Evolutionary conservation across 2,797 vertebrate genomes (phyloP).

Genomic region (Sitta carolinensis): DNA sequence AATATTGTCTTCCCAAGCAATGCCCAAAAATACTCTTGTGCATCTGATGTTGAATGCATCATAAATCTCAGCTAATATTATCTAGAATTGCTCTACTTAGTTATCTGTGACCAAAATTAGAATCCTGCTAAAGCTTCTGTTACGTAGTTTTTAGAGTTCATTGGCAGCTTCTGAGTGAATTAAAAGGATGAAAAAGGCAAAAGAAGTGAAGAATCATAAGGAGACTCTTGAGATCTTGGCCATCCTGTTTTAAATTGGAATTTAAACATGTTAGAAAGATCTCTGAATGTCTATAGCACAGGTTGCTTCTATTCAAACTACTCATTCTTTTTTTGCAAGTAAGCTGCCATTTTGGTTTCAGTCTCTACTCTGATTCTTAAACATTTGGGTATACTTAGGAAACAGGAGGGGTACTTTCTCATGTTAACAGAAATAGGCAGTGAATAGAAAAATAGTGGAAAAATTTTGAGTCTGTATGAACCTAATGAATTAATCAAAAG

Average conservation of each 20-base stretch:
- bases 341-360: background rate
- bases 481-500: background rate
- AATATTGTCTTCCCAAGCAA: slow-evolving; percentile 4
- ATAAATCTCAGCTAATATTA: slow-evolving; percentile 43
- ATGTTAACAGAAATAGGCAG: background rate
- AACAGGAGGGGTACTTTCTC: background rate
- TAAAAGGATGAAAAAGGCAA: background rate
- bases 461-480: background rate
- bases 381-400: background rate
- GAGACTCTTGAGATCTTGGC: background rate
- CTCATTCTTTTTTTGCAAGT: background rate
- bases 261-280: background rate
- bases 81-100: slow-evolving; percentile 29
- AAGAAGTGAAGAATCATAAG: background rate
- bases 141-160: background rate
- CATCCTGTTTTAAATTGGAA: background rate
- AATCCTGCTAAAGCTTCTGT: background rate
- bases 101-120: slow-evolving; percentile 33
- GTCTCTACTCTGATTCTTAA: background rate
- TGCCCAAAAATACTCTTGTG: slow-evolving; percentile 4
- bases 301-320: background rate
- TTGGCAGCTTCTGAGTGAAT: background rate
- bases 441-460: background rate
- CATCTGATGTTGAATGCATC: slow-evolving; percentile 36
- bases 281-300: background rate